Evolutionary conservation across 2,888 invertebrate species (phyloP).

Genomic region (Trachelus troglodyta): DNA sequence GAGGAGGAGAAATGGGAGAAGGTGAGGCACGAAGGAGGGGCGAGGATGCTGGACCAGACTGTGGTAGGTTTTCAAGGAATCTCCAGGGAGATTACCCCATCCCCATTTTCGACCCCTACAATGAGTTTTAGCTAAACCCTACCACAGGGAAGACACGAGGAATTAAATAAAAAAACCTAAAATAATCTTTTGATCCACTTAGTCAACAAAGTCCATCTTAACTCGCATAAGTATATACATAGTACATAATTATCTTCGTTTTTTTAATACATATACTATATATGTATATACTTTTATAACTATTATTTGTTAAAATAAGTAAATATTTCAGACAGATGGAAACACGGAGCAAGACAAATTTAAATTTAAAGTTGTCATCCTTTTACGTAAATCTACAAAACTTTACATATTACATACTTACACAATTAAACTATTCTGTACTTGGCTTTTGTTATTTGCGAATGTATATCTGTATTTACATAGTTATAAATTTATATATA

Average conservation of each 20-base stretch:
- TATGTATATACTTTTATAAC: too few species aligned
- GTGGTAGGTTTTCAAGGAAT: neutral
- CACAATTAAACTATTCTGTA: constrained; percentile 40
- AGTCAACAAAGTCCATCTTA: too few species aligned
- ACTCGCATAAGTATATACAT: too few species aligned
- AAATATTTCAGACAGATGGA: too few species aligned
- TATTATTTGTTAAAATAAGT: too few species aligned
- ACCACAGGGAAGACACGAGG: neutral
- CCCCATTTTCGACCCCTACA: neutral
- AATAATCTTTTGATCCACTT: neutral
- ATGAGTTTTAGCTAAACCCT: neutral
- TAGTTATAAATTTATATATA: neutral
- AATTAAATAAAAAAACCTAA: neutral
- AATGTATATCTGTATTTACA: constrained; percentile 19
- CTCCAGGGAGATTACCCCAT: neutral
- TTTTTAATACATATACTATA: too few species aligned
- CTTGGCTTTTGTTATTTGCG: neutral
- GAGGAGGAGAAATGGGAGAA: neutral
- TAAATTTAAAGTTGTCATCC: neutral
- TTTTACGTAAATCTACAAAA: constrained; percentile 17
- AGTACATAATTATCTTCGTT: too few species aligned
- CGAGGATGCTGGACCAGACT: neutral
- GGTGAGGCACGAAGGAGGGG: neutral
- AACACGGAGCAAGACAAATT: neutral
- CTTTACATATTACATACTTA: constrained; percentile 35